These are phyloP conservation scores for Holothuria scabra DNA, from an alignment of 53 echinoderm and acorn worm genomes.

Conservation along the genomic window DNA sequence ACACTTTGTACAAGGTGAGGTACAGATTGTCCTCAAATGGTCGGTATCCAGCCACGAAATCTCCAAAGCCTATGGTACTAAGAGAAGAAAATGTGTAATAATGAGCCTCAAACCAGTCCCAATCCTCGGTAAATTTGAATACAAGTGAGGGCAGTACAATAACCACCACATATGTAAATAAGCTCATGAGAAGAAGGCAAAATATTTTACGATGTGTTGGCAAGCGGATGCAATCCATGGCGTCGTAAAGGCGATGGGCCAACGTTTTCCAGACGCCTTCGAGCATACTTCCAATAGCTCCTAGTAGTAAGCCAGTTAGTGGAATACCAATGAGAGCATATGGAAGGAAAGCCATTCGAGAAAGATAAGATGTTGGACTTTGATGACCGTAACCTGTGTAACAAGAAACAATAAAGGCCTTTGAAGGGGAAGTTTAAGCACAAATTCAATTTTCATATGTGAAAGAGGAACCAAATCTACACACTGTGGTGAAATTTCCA, in stretches of 20 bases:
- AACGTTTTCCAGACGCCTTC: slow-evolving; percentile 65
- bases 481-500: no score
- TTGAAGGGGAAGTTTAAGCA: no score
- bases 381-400: slow-evolving; percentile 31
- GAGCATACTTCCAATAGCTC: slow-evolving; percentile 32
- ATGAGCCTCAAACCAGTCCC: slow-evolving; percentile 34
- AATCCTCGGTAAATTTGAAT: slow-evolving; percentile 25
- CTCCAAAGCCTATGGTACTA: slow-evolving; percentile 44
- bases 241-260: slow-evolving; percentile 46
- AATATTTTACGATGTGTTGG: slow-evolving; percentile 33
- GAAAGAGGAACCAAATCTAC: no score
- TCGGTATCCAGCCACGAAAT: slow-evolving; percentile 44
- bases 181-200: slow-evolving; percentile 21
- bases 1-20: slow-evolving; percentile 26
- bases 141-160: slow-evolving; percentile 25
- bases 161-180: background rate
- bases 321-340: slow-evolving; percentile 47
- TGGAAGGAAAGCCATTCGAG: slow-evolving; percentile 28
- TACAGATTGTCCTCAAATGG: slow-evolving; percentile 18
- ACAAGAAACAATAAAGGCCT: background rate
- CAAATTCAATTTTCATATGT: no score
- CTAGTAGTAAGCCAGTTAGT: slow-evolving; percentile 35
- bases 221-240: slow-evolving; percentile 7
- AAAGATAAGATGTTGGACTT: slow-evolving; percentile 21
- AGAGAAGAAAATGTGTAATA: slow-evolving; percentile 31